phyloP scores from a whole-genome alignment of 2,113 vertebrate genomes.

The Ancistrus triradiatus region DNA sequence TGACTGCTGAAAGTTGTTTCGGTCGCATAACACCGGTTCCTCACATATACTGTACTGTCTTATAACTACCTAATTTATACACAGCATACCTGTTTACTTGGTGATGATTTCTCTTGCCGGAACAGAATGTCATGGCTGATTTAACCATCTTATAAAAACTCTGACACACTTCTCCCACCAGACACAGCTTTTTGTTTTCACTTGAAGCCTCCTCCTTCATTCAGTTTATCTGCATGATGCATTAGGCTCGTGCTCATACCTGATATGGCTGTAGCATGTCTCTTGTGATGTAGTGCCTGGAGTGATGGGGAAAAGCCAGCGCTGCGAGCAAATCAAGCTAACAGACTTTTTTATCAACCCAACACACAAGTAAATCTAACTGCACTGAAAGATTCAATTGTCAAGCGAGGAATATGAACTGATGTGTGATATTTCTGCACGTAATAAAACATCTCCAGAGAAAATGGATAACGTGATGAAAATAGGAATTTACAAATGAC shows the following conservation, averaged over 20 bases:
- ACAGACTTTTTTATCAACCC: not conserved
- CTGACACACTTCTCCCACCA: not conserved
- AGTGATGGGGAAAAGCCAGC: not conserved
- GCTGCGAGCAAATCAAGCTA: not conserved
- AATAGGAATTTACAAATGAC: too few species aligned
- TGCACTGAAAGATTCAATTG: not conserved
- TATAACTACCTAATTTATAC: too few species aligned
- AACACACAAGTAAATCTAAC: not conserved
- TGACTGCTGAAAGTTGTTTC: too few species aligned
- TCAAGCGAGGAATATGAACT: not conserved
- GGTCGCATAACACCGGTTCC: too few species aligned
- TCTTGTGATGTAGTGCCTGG: not conserved
- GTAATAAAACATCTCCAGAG: too few species aligned
- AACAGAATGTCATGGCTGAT: too few species aligned
- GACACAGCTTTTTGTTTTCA: not conserved
- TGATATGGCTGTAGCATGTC: not conserved
- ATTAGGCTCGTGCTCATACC: not conserved
- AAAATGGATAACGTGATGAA: too few species aligned
- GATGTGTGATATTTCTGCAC: too few species aligned
- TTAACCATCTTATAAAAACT: constrained; percentile 3
- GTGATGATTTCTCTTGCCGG: too few species aligned
- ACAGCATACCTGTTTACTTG: too few species aligned
- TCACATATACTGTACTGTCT: too few species aligned
- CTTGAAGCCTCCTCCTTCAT: too few species aligned
- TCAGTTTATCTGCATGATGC: constrained; percentile 13